A percentile compares a stretch with the other conserved stretches of the same genome.
These are phyloP conservation scores for Noctua janthe DNA, from an alignment of 2,888 invertebrate genomes.

Conservation along the genomic window DNA sequence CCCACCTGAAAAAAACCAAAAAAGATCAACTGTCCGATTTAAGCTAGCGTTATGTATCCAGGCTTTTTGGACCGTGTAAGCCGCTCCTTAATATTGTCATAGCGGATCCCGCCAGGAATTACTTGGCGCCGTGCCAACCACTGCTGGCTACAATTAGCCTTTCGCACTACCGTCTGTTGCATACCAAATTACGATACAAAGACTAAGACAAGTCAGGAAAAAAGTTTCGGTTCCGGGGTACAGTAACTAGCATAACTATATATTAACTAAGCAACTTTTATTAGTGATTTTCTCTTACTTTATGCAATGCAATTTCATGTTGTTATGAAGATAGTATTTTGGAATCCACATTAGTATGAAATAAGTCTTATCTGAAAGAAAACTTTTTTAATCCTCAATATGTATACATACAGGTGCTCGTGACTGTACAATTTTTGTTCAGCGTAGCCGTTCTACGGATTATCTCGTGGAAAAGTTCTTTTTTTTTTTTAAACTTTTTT, in stretches of 20 bases:
- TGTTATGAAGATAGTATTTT: not conserved
- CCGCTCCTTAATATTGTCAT: constrained; percentile 64
- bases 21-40: constrained; percentile 29
- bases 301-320: not conserved
- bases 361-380: not conserved
- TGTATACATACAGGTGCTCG: not conserved
- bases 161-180: constrained; percentile 64
- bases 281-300: not conserved
- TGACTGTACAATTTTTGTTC: constrained; percentile 54
- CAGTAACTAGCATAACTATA: not conserved
- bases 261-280: not conserved
- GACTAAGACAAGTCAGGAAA: constrained; percentile 57
- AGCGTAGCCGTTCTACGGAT: constrained; percentile 55
- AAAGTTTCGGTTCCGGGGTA: constrained; percentile 34
- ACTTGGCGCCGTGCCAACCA: constrained; percentile 65
- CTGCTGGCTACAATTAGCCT: constrained; percentile 68
- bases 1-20: constrained; percentile 20
- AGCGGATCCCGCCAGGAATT: constrained; percentile 61
- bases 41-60: constrained; percentile 35
- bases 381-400: not conserved
- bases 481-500: constrained; percentile 43
- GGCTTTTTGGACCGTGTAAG: constrained; percentile 53
- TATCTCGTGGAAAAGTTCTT: constrained; percentile 53
- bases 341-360: not conserved
- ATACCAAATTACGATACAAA: constrained; percentile 66